Base-by-base conservation (phyloP, 2,113 vertebrate species). In the Microcebus lehilahytsara region DNA sequence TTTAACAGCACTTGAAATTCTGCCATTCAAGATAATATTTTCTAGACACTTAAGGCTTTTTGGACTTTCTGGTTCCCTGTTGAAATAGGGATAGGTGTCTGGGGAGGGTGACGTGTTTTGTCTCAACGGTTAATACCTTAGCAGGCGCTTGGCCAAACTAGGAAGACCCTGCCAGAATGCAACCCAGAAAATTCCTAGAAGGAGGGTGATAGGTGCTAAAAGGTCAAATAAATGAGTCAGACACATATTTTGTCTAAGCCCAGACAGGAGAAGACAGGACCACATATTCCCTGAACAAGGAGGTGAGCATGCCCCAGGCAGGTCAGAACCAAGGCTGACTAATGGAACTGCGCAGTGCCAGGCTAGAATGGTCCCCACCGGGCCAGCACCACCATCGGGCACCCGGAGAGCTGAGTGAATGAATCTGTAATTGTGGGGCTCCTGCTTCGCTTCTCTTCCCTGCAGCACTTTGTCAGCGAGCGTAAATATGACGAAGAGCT, bases 401-500 rank as follows among this genome's bases (percentile, higher is more conserved):
- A 2, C 64, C 6, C 1, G 22, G 51, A 58, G 64, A 67, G 20
- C 79, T 14, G 51, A 23, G 64, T 30, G 64, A 56, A 22, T 2
- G 13, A 19, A 3, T 69, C 72, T n/a, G 30, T 72, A 74, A 77
- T 25, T 5, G 2, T 32, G 13, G 27, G 62, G 2, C 74, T 84
- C 32, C 91, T 58, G 23, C 93, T 79, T 77, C 78, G 19, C 66
- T 11, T 92, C 51, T 96, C 64, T 97, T 46, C 62, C 97, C 89
- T 97, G 96, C 95, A 99, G 99, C 98, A 99, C 98, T 99, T 99
- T 95, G 99, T 99, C 96, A 99, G 99, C 37, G 99, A 99, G 95
- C 98, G 99, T 37, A 99, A 99, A 97, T 99, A 99, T 0, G 99
- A 99, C 11, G 99, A 99, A 97, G 99, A 99, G 93, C 97, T 99